Conservation (phyloP, 2,113 vertebrate genomes). For the Dicaeum eximium region DNA sequence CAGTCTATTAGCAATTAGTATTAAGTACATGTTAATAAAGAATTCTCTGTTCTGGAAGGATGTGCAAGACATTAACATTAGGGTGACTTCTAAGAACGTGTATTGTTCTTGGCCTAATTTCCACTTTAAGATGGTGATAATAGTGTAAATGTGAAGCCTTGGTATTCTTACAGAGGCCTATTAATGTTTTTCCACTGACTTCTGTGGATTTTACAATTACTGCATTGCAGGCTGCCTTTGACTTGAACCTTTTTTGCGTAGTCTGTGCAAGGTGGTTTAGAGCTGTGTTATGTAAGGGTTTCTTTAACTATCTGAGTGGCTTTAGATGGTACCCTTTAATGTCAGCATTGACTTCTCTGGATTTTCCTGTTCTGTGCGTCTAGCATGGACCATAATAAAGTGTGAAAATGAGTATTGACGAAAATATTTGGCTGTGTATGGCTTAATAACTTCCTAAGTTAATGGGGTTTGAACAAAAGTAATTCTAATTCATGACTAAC, state of each 20-base stretch:
- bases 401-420: conserved; percentile 6
- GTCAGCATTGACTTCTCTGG: conserved; percentile 18
- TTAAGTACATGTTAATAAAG: neutral
- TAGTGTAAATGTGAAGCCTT: conserved; percentile 13
- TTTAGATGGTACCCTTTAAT: conserved; percentile 20
- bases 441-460: neutral
- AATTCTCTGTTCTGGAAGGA: neutral
- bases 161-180: neutral
- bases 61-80: neutral
- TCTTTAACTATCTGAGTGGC: conserved; percentile 2
- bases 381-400: conserved; percentile 41
- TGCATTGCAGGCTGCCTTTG: conserved; percentile 14
- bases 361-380: conserved; percentile 35
- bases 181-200: neutral
- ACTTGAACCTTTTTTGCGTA: neutral
- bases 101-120: conserved; percentile 10
- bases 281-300: neutral
- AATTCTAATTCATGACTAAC: neutral
- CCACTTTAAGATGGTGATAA: neutral
- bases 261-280: conserved; percentile 14
- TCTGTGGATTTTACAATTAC: conserved; percentile 3
- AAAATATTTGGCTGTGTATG: neutral
- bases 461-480: neutral
- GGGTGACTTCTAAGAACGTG: neutral
- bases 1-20: neutral